phyloP scores from a whole-genome alignment of 2,113 vertebrate genomes.

The Globicephala melas region DNA sequence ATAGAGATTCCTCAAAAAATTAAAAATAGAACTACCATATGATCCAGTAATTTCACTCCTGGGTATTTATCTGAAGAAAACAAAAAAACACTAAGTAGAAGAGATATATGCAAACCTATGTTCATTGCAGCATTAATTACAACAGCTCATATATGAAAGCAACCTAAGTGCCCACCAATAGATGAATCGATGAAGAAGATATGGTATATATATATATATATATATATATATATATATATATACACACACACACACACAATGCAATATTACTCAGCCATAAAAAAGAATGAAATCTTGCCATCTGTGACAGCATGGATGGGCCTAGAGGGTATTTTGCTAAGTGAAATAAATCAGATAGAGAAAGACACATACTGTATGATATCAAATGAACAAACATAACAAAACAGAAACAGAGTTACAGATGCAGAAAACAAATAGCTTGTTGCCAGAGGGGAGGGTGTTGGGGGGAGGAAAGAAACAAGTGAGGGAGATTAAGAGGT shows the following conservation, averaged over 20 bases:
- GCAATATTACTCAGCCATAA: not conserved
- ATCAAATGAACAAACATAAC: not conserved
- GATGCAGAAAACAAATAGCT: not conserved
- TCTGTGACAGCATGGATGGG: not conserved
- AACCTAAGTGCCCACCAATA: not conserved
- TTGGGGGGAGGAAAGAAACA: not conserved
- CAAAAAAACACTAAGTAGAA: not conserved
- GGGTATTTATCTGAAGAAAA: not conserved
- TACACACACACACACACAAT: not conserved
- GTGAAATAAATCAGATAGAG: not conserved
- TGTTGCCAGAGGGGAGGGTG: not conserved
- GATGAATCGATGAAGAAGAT: not conserved
- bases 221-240: fast-evolving
- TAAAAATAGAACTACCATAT: not conserved
- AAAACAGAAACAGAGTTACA: not conserved
- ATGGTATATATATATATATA: not conserved
- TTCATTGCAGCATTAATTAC: not conserved
- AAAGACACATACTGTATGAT: not conserved
- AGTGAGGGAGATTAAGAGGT: not conserved
- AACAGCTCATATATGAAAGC: not conserved
- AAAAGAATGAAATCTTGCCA: not conserved
- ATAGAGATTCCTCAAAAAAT: not conserved
- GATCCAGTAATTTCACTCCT: not conserved
- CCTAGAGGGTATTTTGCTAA: not conserved
- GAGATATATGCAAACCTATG: not conserved